phyloP scores from a whole-genome alignment of 2,797 vertebrate species.

The Smutsia temminckii region DNA sequence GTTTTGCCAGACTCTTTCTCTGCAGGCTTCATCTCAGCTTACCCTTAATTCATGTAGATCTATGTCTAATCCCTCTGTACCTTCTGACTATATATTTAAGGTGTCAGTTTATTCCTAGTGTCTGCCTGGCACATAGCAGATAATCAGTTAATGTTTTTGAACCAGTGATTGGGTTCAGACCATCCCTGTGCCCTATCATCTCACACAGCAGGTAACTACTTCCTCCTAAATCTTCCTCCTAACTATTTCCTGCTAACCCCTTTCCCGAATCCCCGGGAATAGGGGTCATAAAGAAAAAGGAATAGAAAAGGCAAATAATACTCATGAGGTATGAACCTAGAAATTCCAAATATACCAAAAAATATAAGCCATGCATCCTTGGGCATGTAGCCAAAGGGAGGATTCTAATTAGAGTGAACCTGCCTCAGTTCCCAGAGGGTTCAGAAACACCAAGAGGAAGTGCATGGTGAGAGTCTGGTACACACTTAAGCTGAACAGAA shows the following conservation, averaged over 20 bases:
- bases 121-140: not conserved
- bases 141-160: not conserved
- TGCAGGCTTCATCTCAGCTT: not conserved
- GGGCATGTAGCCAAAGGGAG: not conserved
- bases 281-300: not conserved
- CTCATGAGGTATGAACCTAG: not conserved
- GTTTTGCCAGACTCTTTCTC: not conserved
- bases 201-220: not conserved
- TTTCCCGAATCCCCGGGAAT: not conserved
- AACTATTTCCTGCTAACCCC: not conserved
- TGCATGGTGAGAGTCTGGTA: not conserved
- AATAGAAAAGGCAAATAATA: not conserved
- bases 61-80: not conserved
- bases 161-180: not conserved
- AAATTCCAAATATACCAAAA: not conserved
- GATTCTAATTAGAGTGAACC: not conserved
- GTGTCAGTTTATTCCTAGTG: not conserved
- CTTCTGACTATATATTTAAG: not conserved
- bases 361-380: not conserved
- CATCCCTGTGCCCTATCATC: not conserved
- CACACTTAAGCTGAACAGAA: not conserved
- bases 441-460: not conserved
- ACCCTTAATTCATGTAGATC: not conserved
- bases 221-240: not conserved
- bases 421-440: not conserved